Base-by-base conservation (phyloP, 92 coral and sea anemone genomes). In the Phenganax marumi region DNA sequence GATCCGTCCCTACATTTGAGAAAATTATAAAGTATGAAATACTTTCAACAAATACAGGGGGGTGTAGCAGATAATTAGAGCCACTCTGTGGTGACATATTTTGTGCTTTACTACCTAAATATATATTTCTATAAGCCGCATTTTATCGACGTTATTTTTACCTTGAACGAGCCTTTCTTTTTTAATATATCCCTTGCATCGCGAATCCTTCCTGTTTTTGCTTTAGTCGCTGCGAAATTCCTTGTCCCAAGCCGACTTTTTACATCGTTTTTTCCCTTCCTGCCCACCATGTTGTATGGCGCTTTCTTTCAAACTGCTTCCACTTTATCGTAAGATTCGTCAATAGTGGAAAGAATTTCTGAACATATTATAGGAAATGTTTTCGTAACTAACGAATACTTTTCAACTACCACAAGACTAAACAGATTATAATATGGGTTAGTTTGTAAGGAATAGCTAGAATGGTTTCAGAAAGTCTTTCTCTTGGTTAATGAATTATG, bases 221-320 rank as follows among this genome's bases (percentile, higher is more conserved):
- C n/a, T 76, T 76, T 76, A 54, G 68, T 24, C 17, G 22, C 58
- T 1, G 68, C 17, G 43, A 76, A 9, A 22, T 48, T 62, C 11
- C 81, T 54, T 24, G 26, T 76, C 13, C 81, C 81, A 55, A 76
- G 81, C 33, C 81, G 55, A 26, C 81, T 76, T 57, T 55, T 76
- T 2, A 76, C 81, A 25, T 76, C 81, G 25, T 62, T 76, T 26
- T 47, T 76, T n/a, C 52, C 26, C 17, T 5, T 51, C 19, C 64
- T 61, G 21, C 81, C 81, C 12, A 76, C 81, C 81, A 76, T 76
- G 8, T 76, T 76, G 81, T 33, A 33, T 33, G 14, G 17, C 25
- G 76, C 18, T 16, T 17, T 72, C 58, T 52, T 72, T 33, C 43
- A 33, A 33, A 33, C 43, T 33, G 43, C 5, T 33, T 33, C 43